These are phyloP conservation scores for Crocallis elinguaria DNA, from an alignment of 2,888 invertebrate species.

Conservation along the genomic window DNA sequence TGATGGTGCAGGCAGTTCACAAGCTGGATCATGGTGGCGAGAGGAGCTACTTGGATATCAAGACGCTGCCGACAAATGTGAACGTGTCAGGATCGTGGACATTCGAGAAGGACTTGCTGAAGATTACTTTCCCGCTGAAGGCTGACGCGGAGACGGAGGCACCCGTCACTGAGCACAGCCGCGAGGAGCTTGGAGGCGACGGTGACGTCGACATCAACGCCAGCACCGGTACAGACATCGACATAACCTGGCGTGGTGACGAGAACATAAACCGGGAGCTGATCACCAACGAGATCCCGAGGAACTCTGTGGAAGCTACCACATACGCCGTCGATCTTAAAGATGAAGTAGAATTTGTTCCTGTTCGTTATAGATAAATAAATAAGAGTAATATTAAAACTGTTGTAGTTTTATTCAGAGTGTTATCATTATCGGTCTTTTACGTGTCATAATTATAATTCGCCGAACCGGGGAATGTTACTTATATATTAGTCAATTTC, in stretches of 20 bases:
- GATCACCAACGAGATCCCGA: conserved; percentile 55
- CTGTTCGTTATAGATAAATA: conserved; percentile 48
- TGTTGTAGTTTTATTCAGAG: not conserved
- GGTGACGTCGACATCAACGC: conserved; percentile 60
- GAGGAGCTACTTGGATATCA: conserved; percentile 57
- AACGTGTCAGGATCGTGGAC: conserved; percentile 65
- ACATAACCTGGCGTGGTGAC: conserved; percentile 10
- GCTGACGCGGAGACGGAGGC: conserved; percentile 30
- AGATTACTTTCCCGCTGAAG: conserved; percentile 61
- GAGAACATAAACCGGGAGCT: conserved; percentile 46
- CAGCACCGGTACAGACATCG: conserved; percentile 23
- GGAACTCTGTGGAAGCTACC: conserved; percentile 58
- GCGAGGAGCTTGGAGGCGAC: conserved; percentile 56
- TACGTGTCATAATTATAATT: not conserved
- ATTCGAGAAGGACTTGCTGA: conserved; percentile 54
- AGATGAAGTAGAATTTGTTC: conserved; percentile 70
- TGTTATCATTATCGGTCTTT: not conserved
- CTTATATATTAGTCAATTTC: too few relatives aligned
- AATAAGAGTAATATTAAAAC: conserved; percentile 10
- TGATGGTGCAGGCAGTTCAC: conserved; percentile 69
- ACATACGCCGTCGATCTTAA: conserved; percentile 71
- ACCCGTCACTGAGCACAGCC: conserved; percentile 39
- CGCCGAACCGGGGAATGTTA: too few relatives aligned
- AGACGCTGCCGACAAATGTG: conserved; percentile 56
- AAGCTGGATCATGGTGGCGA: conserved; percentile 37